Conservation (phyloP, 2,113 vertebrate species). For the Thymallus thymallus region DNA sequence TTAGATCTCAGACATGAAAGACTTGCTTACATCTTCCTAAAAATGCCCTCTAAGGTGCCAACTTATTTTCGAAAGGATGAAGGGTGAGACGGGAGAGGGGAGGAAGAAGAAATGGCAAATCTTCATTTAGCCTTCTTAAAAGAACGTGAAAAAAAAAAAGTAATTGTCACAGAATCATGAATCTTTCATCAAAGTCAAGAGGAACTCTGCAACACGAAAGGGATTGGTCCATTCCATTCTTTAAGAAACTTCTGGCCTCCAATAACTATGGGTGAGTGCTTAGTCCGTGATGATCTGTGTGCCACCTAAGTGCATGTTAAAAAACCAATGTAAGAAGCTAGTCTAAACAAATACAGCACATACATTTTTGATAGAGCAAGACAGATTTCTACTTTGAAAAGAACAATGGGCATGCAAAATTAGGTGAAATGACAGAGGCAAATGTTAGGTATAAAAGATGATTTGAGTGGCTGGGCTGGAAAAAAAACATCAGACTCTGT, state of each 20-base stretch:
- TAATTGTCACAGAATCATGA: constrained; percentile 41
- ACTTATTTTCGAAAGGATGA: constrained; percentile 44
- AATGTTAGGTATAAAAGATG: too few species aligned
- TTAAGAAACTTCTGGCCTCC: neutral
- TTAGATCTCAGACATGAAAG: constrained; percentile 72
- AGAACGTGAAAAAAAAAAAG: constrained; percentile 10
- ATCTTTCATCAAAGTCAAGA: constrained; percentile 53
- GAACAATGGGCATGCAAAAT: neutral
- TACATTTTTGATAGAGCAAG: neutral
- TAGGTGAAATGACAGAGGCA: too few species aligned
- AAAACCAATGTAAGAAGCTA: neutral
- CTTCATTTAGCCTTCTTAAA: constrained; percentile 23
- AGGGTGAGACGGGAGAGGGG: constrained; percentile 26
- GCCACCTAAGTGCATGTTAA: neutral
- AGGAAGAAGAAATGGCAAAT: constrained; percentile 36
- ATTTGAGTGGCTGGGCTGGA: too few species aligned
- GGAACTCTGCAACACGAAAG: constrained; percentile 22
- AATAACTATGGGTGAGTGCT: neutral
- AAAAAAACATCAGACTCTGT: too few species aligned
- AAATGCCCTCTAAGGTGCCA: constrained; percentile 64
- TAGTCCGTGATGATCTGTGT: neutral
- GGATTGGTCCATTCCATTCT: neutral
- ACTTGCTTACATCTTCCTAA: constrained; percentile 55
- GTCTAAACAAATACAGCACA: neutral
- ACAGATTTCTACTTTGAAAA: neutral